phyloP scores from a whole-genome alignment of 1,140 invertebrate species.

The Phenacoccus solenopsis region DNA sequence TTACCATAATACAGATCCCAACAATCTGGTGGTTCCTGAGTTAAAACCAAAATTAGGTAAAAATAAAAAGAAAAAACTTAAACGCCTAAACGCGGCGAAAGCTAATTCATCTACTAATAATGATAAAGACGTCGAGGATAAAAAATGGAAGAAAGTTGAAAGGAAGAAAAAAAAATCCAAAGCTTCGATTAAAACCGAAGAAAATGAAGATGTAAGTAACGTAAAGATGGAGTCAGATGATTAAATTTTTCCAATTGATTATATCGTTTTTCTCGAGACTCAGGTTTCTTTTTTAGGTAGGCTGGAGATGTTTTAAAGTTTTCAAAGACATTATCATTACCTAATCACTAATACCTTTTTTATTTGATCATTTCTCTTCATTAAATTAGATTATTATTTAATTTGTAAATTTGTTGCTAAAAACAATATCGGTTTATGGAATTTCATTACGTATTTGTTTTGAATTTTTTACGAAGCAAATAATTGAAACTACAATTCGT shows the following conservation, averaged over 20 bases:
- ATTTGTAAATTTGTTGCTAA: too few species aligned
- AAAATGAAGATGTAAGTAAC: neutral
- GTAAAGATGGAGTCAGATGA: neutral
- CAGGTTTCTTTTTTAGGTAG: neutral
- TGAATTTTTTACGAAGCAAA: too few species aligned
- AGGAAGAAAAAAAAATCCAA: neutral
- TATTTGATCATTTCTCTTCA: too few species aligned
- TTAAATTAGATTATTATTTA: too few species aligned
- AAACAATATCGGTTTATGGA: too few species aligned
- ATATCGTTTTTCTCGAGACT: neutral
- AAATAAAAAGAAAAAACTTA: neutral
- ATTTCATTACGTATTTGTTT: too few species aligned
- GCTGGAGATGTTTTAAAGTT: neutral
- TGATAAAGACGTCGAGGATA: neutral
- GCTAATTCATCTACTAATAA: neutral
- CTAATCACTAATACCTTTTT: too few species aligned
- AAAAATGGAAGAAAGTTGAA: neutral
- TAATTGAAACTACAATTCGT: too few species aligned
- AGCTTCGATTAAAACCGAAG: neutral
- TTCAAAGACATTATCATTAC: too few species aligned
- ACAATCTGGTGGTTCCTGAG: neutral
- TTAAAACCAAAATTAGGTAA: neutral
- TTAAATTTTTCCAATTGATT: neutral
- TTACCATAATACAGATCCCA: neutral
- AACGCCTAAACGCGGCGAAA: neutral